These are phyloP conservation scores for Dryobota labecula DNA, from an alignment of 2,888 invertebrate genomes.

Conservation along the genomic window DNA sequence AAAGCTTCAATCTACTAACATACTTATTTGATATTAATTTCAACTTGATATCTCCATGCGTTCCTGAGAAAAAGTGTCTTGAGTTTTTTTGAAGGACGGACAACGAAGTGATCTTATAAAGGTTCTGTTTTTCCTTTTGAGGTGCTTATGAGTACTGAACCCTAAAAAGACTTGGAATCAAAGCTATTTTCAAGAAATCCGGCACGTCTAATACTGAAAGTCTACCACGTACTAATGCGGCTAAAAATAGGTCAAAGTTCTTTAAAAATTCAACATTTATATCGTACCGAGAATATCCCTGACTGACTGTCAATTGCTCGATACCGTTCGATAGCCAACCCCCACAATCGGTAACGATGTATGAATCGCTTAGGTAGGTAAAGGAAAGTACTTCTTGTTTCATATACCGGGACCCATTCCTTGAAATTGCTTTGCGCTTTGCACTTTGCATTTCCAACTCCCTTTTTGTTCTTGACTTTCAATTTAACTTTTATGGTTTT, in stretches of 20 bases:
- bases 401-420: conserved; percentile 67
- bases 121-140: too few relatives aligned
- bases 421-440: conserved; percentile 70
- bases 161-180: not conserved
- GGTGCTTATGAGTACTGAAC: too few relatives aligned
- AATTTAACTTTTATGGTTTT: conserved; percentile 69
- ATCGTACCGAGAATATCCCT: conserved; percentile 36
- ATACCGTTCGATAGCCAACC: conserved; percentile 48
- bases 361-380: conserved; percentile 64
- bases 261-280: conserved; percentile 29
- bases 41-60: too few relatives aligned
- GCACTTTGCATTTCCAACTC: conserved; percentile 69
- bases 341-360: conserved; percentile 47
- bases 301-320: conserved; percentile 62
- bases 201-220: conserved; percentile 11
- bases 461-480: conserved; percentile 67
- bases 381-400: conserved; percentile 68
- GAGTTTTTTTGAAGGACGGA: too few relatives aligned
- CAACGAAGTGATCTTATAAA: too few relatives aligned
- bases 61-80: too few relatives aligned
- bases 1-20: too few relatives aligned
- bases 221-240: conserved; percentile 12
- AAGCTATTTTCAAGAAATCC: conserved; percentile 25
- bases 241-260: conserved; percentile 27
- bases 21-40: too few relatives aligned